phyloP scores from a whole-genome alignment of 2,113 vertebrate genomes.

The Myrmecophaga tridactyla region DNA sequence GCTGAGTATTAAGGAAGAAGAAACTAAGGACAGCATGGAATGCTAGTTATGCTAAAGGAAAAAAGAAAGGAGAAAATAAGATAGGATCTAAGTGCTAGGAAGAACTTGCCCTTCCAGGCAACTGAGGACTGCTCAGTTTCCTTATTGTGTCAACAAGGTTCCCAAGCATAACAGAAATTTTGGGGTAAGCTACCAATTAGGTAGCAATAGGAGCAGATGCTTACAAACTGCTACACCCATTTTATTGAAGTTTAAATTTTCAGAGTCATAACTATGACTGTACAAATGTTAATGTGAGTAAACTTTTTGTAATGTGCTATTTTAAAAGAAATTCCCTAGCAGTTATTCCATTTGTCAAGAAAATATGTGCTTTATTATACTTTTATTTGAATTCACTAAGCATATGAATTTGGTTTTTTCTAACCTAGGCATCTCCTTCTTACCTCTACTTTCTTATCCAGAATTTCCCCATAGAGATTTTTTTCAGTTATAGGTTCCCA shows the following conservation, averaged over 20 bases:
- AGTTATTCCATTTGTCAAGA: slow-evolving; percentile 39
- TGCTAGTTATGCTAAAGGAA: background rate
- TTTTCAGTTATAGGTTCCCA: background rate
- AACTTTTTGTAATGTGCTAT: slow-evolving; percentile 12
- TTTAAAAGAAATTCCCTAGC: slow-evolving; percentile 40
- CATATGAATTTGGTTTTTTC: slow-evolving; percentile 15
- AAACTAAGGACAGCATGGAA: background rate
- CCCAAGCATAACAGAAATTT: background rate
- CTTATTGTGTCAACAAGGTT: background rate
- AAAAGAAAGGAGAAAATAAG: background rate
- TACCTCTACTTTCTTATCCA: background rate
- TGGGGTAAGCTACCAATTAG: background rate
- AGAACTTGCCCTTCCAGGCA: background rate
- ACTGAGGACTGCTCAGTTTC: background rate
- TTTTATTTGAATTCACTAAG: slow-evolving; percentile 37
- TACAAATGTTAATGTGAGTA: slow-evolving; percentile 7
- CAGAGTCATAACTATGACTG: background rate
- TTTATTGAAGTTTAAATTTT: background rate
- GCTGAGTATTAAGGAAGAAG: background rate
- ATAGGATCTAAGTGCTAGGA: background rate
- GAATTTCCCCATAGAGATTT: background rate
- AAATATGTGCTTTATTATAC: slow-evolving; percentile 24
- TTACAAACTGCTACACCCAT: background rate
- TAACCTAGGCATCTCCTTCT: background rate
- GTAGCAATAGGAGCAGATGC: background rate